A percentile compares a stretch with the other conserved stretches of the same genome.
Evolutionary conservation across 1,140 invertebrate species (phyloP).

Genomic region (Centruroides sculpturatus): DNA sequence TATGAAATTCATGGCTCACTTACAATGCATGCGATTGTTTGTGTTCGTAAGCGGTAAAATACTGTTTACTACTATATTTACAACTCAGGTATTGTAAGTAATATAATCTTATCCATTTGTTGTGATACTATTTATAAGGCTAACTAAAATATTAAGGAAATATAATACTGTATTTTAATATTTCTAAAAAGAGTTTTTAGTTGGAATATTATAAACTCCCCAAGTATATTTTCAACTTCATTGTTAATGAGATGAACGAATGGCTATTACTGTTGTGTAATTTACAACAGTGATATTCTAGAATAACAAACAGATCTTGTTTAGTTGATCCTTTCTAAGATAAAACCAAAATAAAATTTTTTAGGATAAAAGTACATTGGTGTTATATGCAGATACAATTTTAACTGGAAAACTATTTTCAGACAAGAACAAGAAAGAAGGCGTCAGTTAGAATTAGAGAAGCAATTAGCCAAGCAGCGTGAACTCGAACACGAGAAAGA

Average conservation of each 20-base stretch:
- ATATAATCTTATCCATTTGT: no score
- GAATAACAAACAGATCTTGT: background rate
- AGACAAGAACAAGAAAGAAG: slow-evolving; percentile 44
- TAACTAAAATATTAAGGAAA: no score
- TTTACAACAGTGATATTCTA: background rate
- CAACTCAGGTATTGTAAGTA: no score
- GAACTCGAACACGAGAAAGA: slow-evolving; percentile 50
- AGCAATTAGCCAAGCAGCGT: slow-evolving; percentile 64
- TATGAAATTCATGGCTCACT: no score
- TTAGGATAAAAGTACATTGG: background rate
- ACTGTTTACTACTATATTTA: no score
- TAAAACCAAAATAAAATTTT: background rate
- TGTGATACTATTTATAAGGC: no score
- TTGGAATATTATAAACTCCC: no score
- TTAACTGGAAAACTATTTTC: background rate
- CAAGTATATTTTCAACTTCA: background rate
- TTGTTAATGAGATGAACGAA: background rate
- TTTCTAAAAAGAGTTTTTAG: no score
- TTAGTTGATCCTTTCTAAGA: background rate
- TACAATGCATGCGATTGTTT: no score
- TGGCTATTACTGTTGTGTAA: background rate
- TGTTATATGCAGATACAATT: background rate
- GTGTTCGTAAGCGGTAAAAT: no score
- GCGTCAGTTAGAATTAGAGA: slow-evolving; percentile 40
- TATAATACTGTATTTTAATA: no score